Evolutionary conservation across 2,888 invertebrate species (phyloP), one percentile per base, ranked within the genome.

Genomic region (Polymixis flavicincta): DNA sequence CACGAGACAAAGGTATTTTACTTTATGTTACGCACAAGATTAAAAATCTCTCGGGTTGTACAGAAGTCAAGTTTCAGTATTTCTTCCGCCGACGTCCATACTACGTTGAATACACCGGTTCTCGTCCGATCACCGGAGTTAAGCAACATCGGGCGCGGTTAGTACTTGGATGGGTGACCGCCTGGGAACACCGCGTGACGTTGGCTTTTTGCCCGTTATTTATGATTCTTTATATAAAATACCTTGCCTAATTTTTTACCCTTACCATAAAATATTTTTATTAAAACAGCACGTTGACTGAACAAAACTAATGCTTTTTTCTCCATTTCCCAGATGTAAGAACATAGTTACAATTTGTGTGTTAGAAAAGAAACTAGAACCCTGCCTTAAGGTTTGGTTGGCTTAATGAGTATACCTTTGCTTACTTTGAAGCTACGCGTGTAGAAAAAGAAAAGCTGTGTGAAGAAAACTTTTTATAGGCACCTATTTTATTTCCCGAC

Each of bases 151-250:
- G 93, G 93, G 92, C 92, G 92, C 87, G 91, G 91, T 93, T 92
- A 93, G 93, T 93, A 93, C 92, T 93, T 94, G 92, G 92, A 93
- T 93, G 93, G 93, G 92, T 93, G 93, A 93, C 94, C 92, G 92
- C 92, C 91, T 93, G 93, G 92, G 92, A 93, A 93, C 92, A 93
- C 93, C 91, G 85, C 92, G 92, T 87, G 87, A 78, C 71, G 32
- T 50, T 50, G 50, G 50, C 50, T 28, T 28, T 50, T 65, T 32
- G 28, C 14, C 0, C n/a, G n/a, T 25, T 19, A 25, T 11, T 45
- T 4, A 48, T 19, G 42, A 25, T 63, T 19, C 17, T 6, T 25
- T 63, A 45, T 32, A 3, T 32, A 32, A 32, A 37, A 59, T 19
- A 63, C 1, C 11, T 25, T 11, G 0, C 5, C n/a, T 22, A 60